Percentiles rank a stretch among this genome's conserved stretches.
Evolutionary conservation across 2,797 vertebrate genomes (phyloP).

Genomic region (Crocidura indochinensis): DNA sequence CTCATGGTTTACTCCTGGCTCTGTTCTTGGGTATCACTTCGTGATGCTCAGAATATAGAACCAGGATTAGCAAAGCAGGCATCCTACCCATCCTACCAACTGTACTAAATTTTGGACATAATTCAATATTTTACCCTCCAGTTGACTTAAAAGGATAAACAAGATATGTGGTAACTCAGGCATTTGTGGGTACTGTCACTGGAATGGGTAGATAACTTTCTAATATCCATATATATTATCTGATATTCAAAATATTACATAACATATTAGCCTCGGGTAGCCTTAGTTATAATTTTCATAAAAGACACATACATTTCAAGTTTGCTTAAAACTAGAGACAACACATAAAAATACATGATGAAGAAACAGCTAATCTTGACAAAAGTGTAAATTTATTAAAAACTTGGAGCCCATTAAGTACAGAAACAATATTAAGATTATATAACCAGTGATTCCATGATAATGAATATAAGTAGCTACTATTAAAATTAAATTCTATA

Average conservation of each 20-base stretch:
- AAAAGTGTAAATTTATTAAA: constrained; percentile 19
- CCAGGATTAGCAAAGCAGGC: no score
- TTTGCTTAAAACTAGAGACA: constrained; percentile 36
- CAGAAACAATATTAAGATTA: not conserved
- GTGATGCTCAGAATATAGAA: no score
- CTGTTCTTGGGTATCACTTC: no score
- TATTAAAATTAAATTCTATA: no score
- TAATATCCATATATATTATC: not conserved
- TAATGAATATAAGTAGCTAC: not conserved
- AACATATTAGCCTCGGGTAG: not conserved
- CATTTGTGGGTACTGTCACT: not conserved
- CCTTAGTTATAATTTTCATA: not conserved
- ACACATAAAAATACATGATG: constrained; percentile 29
- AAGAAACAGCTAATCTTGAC: not conserved
- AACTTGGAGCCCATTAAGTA: not conserved
- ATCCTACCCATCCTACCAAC: no score
- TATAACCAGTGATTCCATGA: not conserved
- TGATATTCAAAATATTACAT: not conserved
- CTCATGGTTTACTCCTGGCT: no score
- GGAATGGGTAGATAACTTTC: not conserved
- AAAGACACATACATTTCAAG: not conserved
- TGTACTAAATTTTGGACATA: not conserved
- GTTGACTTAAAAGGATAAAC: constrained; percentile 22
- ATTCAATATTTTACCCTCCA: constrained; percentile 25
- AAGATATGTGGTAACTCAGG: not conserved